Conservation (phyloP, 1,140 invertebrate species). For the Bombyx mori region ASM3026992v2 NC_085122.1:12036501-12037000, state of each 20-base stretch:
- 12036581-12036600: constrained; percentile 2
- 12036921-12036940: too few relatives aligned
- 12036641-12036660: not conserved
- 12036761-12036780: constrained; percentile 51
- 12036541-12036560: too few relatives aligned
- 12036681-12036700: constrained; percentile 5
- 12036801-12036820: constrained; percentile 40
- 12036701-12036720: too few relatives aligned
- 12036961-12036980: too few relatives aligned
- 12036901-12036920: too few relatives aligned
- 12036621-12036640: not conserved
- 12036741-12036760: constrained; percentile 46
- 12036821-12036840: constrained; percentile 12
- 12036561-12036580: too few relatives aligned
- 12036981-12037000: too few relatives aligned
- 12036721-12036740: constrained; percentile 5
- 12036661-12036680: not conserved
- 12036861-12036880: constrained; percentile 13
- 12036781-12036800: constrained; percentile 50
- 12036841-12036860: constrained; percentile 13
- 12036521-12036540: too few relatives aligned
- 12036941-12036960: too few relatives aligned
- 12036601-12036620: constrained; percentile 3
- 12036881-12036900: constrained; percentile 6
- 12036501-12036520: too few relatives aligned